Evolutionary conservation across 92 coral and sea anemone genomes (phyloP), one percentile per base, ranked within the genome.

Genomic region (Palythoa caribaeorum): DNA sequence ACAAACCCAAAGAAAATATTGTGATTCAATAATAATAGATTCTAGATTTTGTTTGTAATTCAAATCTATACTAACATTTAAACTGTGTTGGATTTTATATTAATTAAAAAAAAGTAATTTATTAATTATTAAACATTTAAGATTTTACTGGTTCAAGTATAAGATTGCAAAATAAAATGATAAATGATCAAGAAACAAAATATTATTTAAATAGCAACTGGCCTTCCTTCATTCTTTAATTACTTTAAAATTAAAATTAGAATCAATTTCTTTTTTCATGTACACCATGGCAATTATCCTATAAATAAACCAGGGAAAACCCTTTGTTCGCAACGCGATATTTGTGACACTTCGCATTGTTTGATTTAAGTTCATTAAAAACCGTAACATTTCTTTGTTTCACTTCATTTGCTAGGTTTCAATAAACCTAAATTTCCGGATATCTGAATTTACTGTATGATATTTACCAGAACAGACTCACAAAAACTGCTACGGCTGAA

Each of bases 301-400:
- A 73, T 4, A 73, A 73, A 73, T 44, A 40, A 17, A 47, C 16
- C 54, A 63, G 70, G 70, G 70, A 63, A 63, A 63, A 63, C 70
- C 70, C 70, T 63, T 63, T 62, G 69, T 59, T 59, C 13, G 65
- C 65, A 59, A 59, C 19, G 65, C 65, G 65, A n/a, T 17, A 8
- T 44, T 44, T 44, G 70, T 63, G 21, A 63, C 20, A 21, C 20
- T 8, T 63, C 28, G 7, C 6, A 21, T 17, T 4, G 28, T n/a
- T n/a, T 63, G 8, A 63, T 19, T 3, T 1, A 10, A 0, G 17
- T 63, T 21, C 8, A 17, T 63, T 63, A 3, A 63, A 63, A 63
- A 70, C 47, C n/a, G 47, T 14, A 28, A 70, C 4, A 38, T 28
- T 36, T 70, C 38, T 38, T 70, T 70, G 21, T 70, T 3, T 70